A percentile compares a stretch with the other conserved stretches of the same genome.
phyloP scores from a whole-genome alignment of 2,888 invertebrate genomes.

The Junonia oenone region DNA sequence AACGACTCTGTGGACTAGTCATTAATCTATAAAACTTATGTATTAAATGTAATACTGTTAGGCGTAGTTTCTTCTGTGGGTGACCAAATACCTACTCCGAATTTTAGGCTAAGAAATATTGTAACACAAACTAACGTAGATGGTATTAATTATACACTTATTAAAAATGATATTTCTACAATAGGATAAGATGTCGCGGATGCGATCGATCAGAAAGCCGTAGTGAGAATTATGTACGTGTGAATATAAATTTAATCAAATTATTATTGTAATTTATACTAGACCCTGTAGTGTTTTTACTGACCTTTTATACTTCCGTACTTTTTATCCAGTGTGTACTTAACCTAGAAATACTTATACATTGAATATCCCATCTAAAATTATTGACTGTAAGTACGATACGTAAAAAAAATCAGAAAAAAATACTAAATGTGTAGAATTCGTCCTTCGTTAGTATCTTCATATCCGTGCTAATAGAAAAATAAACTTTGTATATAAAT shows the following conservation, averaged over 20 bases:
- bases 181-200: conserved; percentile 35
- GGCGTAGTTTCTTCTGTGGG: conserved; percentile 37
- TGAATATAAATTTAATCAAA: conserved; percentile 37
- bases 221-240: conserved; percentile 60
- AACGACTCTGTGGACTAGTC: conserved; percentile 27
- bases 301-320: conserved; percentile 67
- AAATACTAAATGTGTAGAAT: neutral
- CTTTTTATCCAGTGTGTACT: conserved; percentile 26
- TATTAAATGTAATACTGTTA: conserved; percentile 18
- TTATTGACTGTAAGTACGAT: neutral
- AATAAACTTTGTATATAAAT: neutral
- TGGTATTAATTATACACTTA: conserved; percentile 26
- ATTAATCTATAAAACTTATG: conserved; percentile 13
- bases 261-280: conserved; percentile 55
- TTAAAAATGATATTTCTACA: conserved; percentile 25
- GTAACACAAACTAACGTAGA: conserved; percentile 37
- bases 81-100: conserved; percentile 57
- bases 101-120: conserved; percentile 51
- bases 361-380: neutral
- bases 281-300: conserved; percentile 70
- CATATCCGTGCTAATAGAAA: neutral
- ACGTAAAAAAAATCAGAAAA: neutral
- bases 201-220: conserved; percentile 59
- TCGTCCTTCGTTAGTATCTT: neutral
- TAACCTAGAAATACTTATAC: neutral